These are phyloP conservation scores for Heliocidaris tuberculata DNA, from an alignment of 35 echinoderm and acorn worm genomes.

Conservation along the genomic window DNA sequence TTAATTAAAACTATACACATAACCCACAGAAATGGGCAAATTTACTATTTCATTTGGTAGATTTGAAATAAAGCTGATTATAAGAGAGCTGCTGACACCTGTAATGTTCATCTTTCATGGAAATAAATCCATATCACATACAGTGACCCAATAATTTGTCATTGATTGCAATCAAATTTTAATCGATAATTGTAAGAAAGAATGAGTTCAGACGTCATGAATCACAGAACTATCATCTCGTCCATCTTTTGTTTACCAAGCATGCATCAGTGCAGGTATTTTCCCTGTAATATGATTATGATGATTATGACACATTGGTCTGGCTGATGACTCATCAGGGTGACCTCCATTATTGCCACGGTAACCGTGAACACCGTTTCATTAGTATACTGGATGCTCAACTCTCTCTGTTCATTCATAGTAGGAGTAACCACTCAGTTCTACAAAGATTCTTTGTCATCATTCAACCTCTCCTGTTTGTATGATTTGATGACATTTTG, in stretches of 20 bases:
- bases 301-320: slow-evolving; percentile 39
- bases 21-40: neutral
- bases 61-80: neutral
- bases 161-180: neutral
- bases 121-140: neutral
- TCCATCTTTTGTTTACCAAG: neutral
- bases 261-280: slow-evolving; percentile 28
- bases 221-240: neutral
- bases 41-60: neutral
- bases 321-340: neutral
- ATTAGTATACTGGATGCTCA: neutral
- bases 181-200: neutral
- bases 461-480: neutral
- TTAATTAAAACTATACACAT: no score
- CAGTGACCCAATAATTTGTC: neutral
- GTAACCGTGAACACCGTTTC: slow-evolving; percentile 1
- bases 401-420: neutral
- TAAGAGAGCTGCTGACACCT: neutral
- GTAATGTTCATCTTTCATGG: neutral
- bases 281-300: slow-evolving; percentile 38
- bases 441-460: neutral
- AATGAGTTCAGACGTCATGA: neutral
- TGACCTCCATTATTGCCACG: slow-evolving; percentile 1
- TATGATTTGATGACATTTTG: neutral
- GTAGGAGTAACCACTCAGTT: neutral